Conservation (phyloP, 2,797 vertebrate species). For the Gymnodraco acuticeps region DNA sequence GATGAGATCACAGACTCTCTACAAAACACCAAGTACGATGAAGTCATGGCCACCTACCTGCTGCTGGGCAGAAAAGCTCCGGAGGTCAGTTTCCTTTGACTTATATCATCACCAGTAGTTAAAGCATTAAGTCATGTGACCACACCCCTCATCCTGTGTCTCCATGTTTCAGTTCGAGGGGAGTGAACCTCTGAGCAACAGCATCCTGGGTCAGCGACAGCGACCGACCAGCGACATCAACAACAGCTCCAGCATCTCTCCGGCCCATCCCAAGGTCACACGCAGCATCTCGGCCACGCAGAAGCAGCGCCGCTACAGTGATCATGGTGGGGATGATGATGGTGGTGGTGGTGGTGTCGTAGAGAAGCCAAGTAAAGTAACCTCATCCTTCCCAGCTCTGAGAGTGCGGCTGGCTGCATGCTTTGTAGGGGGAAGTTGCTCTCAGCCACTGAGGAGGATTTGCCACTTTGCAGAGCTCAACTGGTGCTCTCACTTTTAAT, state of each 20-base stretch:
- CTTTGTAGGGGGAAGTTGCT: conserved; percentile 74
- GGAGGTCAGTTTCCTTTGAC: conserved; percentile 82
- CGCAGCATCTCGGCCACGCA: conserved; percentile 97
- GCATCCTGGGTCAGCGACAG: conserved; percentile 91
- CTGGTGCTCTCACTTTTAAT: neutral
- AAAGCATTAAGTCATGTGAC: conserved; percentile 1
- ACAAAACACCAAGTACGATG: conserved; percentile 93
- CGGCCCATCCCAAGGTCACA: conserved; percentile 97
- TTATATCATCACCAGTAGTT: neutral
- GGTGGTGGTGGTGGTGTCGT: conserved; percentile 85
- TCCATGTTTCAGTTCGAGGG: conserved; percentile 90
- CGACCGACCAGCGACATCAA: conserved; percentile 97
- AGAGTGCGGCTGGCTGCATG: conserved; percentile 78
- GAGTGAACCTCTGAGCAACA: conserved; percentile 92
- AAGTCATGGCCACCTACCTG: conserved; percentile 98
- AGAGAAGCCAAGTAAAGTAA: conserved; percentile 85
- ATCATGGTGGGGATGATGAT: conserved; percentile 86
- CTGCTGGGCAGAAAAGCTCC: conserved; percentile 95
- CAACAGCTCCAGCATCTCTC: conserved; percentile 96
- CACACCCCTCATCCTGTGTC: neutral
- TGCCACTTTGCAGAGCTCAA: neutral
- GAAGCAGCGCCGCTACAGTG: conserved; percentile 88
- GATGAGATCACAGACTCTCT: conserved; percentile 96
- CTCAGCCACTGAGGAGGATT: conserved; percentile 43
- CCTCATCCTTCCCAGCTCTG: conserved; percentile 77